Conservation (phyloP, 2,888 invertebrate genomes). For the Patella pellucida region DNA sequence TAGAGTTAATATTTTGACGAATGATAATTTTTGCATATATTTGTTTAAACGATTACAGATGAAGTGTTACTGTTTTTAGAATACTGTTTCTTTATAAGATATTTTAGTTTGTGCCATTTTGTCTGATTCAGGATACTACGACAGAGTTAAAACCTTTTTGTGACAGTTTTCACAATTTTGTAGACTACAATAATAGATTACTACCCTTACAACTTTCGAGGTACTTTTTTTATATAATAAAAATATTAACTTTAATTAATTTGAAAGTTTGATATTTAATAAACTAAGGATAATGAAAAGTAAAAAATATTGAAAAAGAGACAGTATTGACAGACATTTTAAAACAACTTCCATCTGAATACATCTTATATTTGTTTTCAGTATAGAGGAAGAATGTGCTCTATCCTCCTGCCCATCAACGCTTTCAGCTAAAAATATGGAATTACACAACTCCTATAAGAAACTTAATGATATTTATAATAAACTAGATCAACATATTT, state of each 20-base stretch:
- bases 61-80: too few species aligned
- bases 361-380: constrained; percentile 35
- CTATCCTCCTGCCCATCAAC: constrained; percentile 65
- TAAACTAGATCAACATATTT: constrained; percentile 60
- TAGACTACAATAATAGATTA: constrained; percentile 68
- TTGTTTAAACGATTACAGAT: too few species aligned
- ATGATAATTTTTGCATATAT: too few species aligned
- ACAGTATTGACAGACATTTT: not conserved
- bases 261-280: not conserved
- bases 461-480: constrained; percentile 58
- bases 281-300: not conserved
- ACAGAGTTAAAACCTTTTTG: constrained; percentile 64
- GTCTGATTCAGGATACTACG: constrained; percentile 61
- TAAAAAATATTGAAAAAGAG: not conserved
- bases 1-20: too few species aligned
- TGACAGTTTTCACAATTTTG: constrained; percentile 60
- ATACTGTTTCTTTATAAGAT: too few species aligned
- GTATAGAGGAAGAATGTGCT: constrained; percentile 68
- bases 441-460: constrained; percentile 59
- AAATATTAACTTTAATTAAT: constrained; percentile 32
- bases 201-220: constrained; percentile 71
- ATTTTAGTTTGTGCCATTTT: too few species aligned
- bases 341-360: too few species aligned
- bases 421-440: constrained; percentile 65
- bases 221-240: constrained; percentile 52